Percentiles rank a stretch among this genome's conserved stretches.
Conservation (phyloP, 2,888 invertebrate genomes). For the Oconnorella tubifera region DNA sequence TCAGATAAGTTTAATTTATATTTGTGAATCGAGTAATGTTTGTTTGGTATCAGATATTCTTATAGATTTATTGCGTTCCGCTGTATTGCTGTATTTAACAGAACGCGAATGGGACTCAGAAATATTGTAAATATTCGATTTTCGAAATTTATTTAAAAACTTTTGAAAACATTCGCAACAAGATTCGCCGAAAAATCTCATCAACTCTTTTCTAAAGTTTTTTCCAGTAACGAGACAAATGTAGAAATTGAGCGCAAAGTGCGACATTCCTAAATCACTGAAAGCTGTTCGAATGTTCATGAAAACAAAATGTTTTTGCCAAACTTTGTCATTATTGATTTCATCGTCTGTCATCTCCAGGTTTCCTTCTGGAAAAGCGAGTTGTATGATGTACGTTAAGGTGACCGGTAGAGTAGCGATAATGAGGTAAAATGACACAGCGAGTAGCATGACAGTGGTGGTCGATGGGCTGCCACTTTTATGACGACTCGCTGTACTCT, state of each 20-base stretch:
- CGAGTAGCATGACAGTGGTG: constrained; percentile 52
- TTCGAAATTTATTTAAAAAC: too few relatives aligned
- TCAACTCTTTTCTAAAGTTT: constrained; percentile 49
- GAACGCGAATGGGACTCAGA: too few relatives aligned
- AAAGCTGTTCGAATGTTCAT: constrained; percentile 42
- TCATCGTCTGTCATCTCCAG: constrained; percentile 36
- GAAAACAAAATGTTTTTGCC: constrained; percentile 45
- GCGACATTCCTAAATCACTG: constrained; percentile 47
- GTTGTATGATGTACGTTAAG: constrained; percentile 41
- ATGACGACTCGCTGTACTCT: neutral
- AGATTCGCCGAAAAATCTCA: constrained; percentile 32
- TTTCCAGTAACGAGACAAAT: constrained; percentile 53
- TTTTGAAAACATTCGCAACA: neutral
- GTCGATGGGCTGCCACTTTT: constrained; percentile 40
- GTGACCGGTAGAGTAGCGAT: constrained; percentile 48
- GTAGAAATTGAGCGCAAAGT: constrained; percentile 51
- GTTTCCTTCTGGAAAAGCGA: constrained; percentile 37
- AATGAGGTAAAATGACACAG: constrained; percentile 48
- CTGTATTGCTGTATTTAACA: too few relatives aligned
- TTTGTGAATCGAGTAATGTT: too few relatives aligned
- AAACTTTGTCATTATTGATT: constrained; percentile 41
- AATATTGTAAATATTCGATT: too few relatives aligned
- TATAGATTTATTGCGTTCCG: too few relatives aligned
- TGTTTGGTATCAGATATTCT: too few relatives aligned
- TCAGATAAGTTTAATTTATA: too few relatives aligned